Percentiles rank a stretch among this genome's conserved stretches.
phyloP scores from a whole-genome alignment of 2,113 vertebrate genomes.

The Sinosuthora webbiana region DNA sequence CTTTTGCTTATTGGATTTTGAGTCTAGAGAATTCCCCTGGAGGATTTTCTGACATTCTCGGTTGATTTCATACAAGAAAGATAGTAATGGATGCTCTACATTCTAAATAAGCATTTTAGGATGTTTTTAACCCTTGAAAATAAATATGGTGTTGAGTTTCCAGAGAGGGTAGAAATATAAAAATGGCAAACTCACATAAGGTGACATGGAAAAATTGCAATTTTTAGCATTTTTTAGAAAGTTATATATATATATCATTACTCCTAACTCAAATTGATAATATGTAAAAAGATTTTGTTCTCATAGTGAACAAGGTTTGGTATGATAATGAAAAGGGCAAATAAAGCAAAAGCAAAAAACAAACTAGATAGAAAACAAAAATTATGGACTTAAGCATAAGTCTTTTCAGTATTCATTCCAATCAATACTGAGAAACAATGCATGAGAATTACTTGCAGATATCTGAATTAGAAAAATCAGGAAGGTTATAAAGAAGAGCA shows the following conservation, averaged over 20 bases:
- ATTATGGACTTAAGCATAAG: neutral
- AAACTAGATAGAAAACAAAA: neutral
- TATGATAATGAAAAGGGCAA: neutral
- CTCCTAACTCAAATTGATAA: neutral
- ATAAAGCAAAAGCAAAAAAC: neutral
- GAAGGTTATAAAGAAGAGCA: neutral
- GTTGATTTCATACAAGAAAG: neutral
- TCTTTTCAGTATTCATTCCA: neutral
- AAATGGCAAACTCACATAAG: neutral
- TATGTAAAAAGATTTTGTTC: neutral
- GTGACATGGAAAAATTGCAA: neutral
- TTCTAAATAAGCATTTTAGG: neutral
- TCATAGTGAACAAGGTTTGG: neutral
- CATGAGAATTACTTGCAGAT: rapidly evolving
- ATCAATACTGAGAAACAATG: neutral
- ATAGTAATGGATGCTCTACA: neutral
- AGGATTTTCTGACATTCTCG: neutral
- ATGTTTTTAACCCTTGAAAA: neutral
- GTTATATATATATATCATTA: neutral
- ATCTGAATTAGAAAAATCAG: neutral
- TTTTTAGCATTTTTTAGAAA: neutral
- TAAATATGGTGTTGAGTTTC: neutral
- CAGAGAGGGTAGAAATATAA: neutral
- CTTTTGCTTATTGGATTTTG: neutral
- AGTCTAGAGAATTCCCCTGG: neutral